Evolutionary conservation across 2,113 vertebrate genomes (phyloP).

Genomic region (Nettapus auritus): DNA sequence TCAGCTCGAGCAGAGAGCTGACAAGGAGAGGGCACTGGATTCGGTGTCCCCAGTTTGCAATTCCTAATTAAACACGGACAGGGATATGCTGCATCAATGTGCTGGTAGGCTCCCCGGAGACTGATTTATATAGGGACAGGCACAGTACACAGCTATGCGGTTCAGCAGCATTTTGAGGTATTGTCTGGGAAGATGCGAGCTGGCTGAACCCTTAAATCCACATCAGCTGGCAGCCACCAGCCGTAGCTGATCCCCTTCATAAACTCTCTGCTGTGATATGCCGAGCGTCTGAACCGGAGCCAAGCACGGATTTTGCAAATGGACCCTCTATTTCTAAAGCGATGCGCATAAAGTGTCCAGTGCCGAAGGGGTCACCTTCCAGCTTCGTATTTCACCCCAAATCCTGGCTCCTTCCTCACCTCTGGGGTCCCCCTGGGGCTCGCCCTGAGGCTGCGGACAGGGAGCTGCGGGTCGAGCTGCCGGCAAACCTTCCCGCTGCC

Average conservation of each 20-base stretch:
- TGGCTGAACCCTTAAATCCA: neutral
- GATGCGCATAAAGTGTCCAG: neutral
- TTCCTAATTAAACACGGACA: slow-evolving; percentile 4
- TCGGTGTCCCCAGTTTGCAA: neutral
- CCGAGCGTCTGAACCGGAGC: neutral
- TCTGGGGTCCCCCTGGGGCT: neutral
- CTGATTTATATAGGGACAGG: neutral
- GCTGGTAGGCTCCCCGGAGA: neutral
- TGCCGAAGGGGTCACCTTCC: neutral
- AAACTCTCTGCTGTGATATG: neutral
- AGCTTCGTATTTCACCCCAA: neutral
- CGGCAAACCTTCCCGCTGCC: neutral
- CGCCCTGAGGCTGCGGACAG: neutral
- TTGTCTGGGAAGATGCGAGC: neutral
- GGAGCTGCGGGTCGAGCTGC: neutral
- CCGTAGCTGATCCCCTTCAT: neutral
- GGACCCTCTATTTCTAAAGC: neutral
- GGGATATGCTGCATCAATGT: neutral
- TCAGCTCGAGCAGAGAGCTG: neutral
- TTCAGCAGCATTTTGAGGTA: neutral
- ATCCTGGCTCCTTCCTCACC: neutral
- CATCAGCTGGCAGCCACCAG: neutral
- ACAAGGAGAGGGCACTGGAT: neutral
- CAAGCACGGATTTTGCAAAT: neutral
- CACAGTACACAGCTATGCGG: neutral